These are phyloP conservation scores for Ascidia mentula DNA, from an alignment of 23 tunicate species.

Conservation along the genomic window DNA sequence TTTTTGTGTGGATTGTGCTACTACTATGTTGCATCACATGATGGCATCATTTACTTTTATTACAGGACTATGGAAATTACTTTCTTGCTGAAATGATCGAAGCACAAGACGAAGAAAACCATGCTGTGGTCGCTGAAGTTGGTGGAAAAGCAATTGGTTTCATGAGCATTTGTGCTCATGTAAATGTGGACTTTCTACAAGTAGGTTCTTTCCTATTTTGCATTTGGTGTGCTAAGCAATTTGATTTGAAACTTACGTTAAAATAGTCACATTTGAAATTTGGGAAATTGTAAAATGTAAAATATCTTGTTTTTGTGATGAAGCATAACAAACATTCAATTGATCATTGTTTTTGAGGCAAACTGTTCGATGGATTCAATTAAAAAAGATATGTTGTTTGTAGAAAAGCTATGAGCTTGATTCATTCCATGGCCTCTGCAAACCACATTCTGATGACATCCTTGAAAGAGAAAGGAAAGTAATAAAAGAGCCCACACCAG, in stretches of 20 bases:
- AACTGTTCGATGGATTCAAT: not conserved
- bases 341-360: no score
- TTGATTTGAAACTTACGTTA: no score
- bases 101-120: slow-evolving; percentile 79
- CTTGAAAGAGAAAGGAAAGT: slow-evolving; percentile 26
- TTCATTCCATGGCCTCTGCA: slow-evolving; percentile 78
- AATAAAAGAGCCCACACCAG: not conserved
- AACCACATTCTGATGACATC: slow-evolving; percentile 85
- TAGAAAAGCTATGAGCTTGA: slow-evolving; percentile 57
- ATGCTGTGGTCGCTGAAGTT: slow-evolving; percentile 85
- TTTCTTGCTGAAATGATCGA: slow-evolving; percentile 96
- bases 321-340: no score
- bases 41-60: not conserved
- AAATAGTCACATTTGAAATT: no score
- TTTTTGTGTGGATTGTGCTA: no score
- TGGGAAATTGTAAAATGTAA: no score
- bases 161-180: slow-evolving; percentile 78
- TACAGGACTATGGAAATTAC: slow-evolving; percentile 81
- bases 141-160: slow-evolving; percentile 94
- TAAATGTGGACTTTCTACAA: slow-evolving; percentile 67
- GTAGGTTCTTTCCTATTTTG: no score
- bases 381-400: not conserved
- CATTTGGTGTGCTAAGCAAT: no score
- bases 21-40: not conserved
- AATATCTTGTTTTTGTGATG: no score